phyloP scores from a whole-genome alignment of 2,113 vertebrate species.

The Solea solea region DNA sequence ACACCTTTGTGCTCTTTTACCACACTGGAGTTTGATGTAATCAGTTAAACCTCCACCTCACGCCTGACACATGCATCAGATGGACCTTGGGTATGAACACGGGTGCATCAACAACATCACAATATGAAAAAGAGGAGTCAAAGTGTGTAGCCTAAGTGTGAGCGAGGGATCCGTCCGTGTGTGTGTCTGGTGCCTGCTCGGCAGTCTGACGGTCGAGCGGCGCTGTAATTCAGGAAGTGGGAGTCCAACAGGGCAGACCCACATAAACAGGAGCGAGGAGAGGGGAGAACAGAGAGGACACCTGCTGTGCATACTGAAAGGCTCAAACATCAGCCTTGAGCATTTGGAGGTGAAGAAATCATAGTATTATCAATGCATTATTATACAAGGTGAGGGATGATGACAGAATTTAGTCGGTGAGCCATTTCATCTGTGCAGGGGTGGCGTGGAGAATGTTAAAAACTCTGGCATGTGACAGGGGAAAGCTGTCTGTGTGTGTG shows the following conservation, averaged over 20 bases:
- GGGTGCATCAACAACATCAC: constrained; percentile 72
- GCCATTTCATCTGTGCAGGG: constrained; percentile 11
- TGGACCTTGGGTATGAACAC: constrained; percentile 75
- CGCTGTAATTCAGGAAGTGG: constrained; percentile 36
- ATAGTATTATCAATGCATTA: constrained; percentile 15
- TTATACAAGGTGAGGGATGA: constrained; percentile 17
- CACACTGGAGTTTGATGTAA: constrained; percentile 82
- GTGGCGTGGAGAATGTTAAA: constrained; percentile 39
- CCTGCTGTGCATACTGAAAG: constrained; percentile 21
- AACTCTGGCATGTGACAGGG: constrained; percentile 40
- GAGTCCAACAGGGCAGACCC: constrained; percentile 15
- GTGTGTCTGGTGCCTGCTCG: constrained; percentile 40
- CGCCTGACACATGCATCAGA: constrained; percentile 78
- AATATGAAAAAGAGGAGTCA: constrained; percentile 78
- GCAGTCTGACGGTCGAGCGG: constrained; percentile 30
- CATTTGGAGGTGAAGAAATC: constrained; percentile 31
- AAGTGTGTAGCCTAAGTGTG: constrained; percentile 53
- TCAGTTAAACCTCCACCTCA: constrained; percentile 81
- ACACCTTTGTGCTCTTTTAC: constrained; percentile 80
- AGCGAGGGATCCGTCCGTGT: constrained; percentile 27
- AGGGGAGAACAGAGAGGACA: constrained; percentile 1
- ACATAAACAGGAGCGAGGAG: constrained; percentile 32
- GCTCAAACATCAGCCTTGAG: constrained; percentile 11
- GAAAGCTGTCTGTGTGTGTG: neutral
- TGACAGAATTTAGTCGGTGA: constrained; percentile 35